phyloP scores from a whole-genome alignment of 2,113 vertebrate species.

The Sphaerodactylus townsendi region DNA sequence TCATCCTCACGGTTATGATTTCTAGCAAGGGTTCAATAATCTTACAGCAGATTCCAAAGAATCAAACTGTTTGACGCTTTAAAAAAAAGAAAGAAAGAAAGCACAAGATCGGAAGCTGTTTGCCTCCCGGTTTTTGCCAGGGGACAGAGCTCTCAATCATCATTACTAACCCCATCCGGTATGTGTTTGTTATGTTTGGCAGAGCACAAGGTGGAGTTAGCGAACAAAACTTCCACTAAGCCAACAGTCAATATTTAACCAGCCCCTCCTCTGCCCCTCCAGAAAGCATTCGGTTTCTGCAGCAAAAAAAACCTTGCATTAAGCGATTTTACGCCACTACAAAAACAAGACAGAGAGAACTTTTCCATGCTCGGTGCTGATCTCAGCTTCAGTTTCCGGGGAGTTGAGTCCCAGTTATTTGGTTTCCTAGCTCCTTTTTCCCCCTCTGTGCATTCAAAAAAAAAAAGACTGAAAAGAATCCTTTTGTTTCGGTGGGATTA shows the following conservation, averaged over 20 bases:
- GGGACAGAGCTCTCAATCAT: background rate
- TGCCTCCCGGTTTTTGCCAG: background rate
- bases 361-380: constrained; percentile 8
- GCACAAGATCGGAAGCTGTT: fast-evolving
- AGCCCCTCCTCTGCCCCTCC: background rate
- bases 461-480: constrained; percentile 14
- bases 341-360: constrained; percentile 8
- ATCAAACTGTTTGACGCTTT: too few relatives aligned
- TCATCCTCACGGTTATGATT: too few relatives aligned
- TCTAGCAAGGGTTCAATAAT: background rate
- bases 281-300: background rate
- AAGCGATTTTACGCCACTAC: constrained; percentile 23
- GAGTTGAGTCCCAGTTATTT: background rate
- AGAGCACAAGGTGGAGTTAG: background rate
- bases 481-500: background rate
- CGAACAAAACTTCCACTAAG: background rate
- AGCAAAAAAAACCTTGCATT: background rate
- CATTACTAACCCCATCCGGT: fast-evolving
- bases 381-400: constrained; percentile 2
- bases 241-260: background rate
- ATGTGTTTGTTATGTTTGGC: constrained; percentile 2
- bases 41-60: too few relatives aligned
- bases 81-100: too few relatives aligned
- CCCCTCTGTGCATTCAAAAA: background rate
- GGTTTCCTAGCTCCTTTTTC: background rate